Conservation (phyloP, 2,888 invertebrate species). For the Sarcophaga variegata region DNA sequence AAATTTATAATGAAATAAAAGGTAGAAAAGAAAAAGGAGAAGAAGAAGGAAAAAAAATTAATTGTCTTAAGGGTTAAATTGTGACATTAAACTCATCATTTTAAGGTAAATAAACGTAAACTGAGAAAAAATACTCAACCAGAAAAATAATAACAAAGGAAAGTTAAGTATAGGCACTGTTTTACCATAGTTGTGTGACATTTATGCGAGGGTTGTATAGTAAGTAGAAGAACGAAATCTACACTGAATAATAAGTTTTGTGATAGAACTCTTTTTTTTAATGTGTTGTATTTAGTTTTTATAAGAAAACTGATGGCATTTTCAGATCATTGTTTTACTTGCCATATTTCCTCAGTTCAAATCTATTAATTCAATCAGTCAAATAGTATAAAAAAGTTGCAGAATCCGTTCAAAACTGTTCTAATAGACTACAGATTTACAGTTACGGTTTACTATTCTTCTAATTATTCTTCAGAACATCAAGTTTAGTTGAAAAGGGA, state of each 20-base stretch:
- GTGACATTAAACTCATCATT: conserved; percentile 68
- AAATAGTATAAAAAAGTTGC: too few species aligned
- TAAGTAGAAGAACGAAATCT: neutral
- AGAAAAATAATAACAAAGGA: conserved; percentile 10
- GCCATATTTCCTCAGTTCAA: too few species aligned
- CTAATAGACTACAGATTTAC: too few species aligned
- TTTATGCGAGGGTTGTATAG: neutral
- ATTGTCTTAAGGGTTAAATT: conserved; percentile 68
- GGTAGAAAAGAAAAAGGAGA: conserved; percentile 14
- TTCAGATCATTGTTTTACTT: too few species aligned
- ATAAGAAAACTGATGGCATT: too few species aligned
- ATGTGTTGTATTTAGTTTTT: too few species aligned
- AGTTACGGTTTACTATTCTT: too few species aligned
- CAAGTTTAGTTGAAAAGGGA: too few species aligned
- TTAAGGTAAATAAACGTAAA: conserved; percentile 50
- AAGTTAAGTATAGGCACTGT: neutral
- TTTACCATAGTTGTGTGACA: conserved; percentile 41
- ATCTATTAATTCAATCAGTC: too few species aligned
- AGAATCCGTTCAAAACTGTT: too few species aligned
- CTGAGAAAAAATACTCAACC: conserved; percentile 26
- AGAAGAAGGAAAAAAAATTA: conserved; percentile 28
- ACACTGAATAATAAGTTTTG: neutral
- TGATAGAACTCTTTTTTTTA: too few species aligned
- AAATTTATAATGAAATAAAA: conserved; percentile 8
- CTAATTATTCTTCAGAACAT: too few species aligned